phyloP scores from a whole-genome alignment of 2,888 invertebrate species.

The Pyrochroa serraticornis region DNA sequence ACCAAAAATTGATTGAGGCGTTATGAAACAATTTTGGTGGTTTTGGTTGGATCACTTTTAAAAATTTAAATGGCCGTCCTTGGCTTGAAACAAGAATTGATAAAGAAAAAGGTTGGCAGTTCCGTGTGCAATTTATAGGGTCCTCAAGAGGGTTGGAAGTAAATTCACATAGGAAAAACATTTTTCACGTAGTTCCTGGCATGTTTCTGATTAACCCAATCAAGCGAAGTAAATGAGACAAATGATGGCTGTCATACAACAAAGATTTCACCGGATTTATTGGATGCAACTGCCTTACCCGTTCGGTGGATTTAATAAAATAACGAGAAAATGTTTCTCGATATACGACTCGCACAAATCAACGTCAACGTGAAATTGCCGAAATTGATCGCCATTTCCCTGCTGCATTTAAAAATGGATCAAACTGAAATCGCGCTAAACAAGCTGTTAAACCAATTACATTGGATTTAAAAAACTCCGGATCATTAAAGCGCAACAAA shows the following conservation, averaged over 20 bases:
- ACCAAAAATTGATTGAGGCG: too few species aligned
- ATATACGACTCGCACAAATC: slow-evolving; percentile 26
- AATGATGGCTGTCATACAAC: slow-evolving; percentile 47
- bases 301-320: slow-evolving; percentile 28
- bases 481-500: neutral
- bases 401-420: slow-evolving; percentile 20
- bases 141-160: slow-evolving; percentile 19
- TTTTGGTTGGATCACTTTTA: slow-evolving; percentile 1
- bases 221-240: slow-evolving; percentile 48
- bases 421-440: slow-evolving; percentile 3
- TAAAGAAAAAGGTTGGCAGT: slow-evolving; percentile 18
- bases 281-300: slow-evolving; percentile 33
- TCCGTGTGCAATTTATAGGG: slow-evolving; percentile 24
- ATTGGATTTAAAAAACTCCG: neutral
- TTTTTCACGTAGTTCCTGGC: slow-evolving; percentile 36
- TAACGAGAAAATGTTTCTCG: slow-evolving; percentile 25
- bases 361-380: slow-evolving; percentile 23
- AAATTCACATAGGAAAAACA: slow-evolving; percentile 32
- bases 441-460: neutral
- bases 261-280: slow-evolving; percentile 42
- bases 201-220: slow-evolving; percentile 49
- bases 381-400: slow-evolving; percentile 18
- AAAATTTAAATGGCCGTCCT: slow-evolving; percentile 19
- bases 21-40: too few species aligned
- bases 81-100: slow-evolving; percentile 9